phyloP scores from a whole-genome alignment of 2,113 vertebrate genomes.

The Penelope pileata region DNA sequence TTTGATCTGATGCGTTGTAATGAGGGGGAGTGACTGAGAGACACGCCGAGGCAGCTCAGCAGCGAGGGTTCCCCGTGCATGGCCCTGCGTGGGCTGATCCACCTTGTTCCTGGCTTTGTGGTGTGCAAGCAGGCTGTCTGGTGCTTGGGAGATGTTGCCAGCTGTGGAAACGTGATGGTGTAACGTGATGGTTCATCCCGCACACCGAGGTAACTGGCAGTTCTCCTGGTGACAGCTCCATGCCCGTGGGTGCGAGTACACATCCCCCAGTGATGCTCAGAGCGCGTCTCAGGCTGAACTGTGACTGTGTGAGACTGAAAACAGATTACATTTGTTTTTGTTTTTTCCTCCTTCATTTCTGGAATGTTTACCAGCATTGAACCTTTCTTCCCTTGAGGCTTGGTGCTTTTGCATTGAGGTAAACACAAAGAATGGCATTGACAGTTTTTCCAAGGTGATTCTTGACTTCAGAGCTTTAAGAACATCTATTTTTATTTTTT shows the following conservation, averaged over 20 bases:
- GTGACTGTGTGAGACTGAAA: background rate
- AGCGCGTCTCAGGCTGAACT: background rate
- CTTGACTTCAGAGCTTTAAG: background rate
- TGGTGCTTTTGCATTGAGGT: background rate
- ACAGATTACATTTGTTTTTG: background rate
- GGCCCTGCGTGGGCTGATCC: background rate
- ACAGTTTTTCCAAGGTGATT: background rate
- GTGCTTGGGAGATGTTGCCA: background rate
- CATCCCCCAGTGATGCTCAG: background rate
- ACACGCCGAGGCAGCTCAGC: background rate
- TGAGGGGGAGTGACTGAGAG: rapidly evolving
- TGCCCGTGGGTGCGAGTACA: rapidly evolving
- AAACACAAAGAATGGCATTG: background rate
- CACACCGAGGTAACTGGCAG: rapidly evolving
- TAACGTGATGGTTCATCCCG: rapidly evolving
- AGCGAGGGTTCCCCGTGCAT: rapidly evolving
- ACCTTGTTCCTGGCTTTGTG: background rate
- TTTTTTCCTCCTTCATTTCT: rapidly evolving
- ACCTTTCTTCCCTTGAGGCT: background rate
- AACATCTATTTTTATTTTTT: background rate
- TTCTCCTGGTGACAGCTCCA: rapidly evolving
- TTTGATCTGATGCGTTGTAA: background rate
- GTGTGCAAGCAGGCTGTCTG: background rate
- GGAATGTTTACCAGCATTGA: background rate
- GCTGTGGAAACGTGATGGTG: rapidly evolving